phyloP scores from a whole-genome alignment of 2,113 vertebrate genomes.

The Ascaphus truei region DNA sequence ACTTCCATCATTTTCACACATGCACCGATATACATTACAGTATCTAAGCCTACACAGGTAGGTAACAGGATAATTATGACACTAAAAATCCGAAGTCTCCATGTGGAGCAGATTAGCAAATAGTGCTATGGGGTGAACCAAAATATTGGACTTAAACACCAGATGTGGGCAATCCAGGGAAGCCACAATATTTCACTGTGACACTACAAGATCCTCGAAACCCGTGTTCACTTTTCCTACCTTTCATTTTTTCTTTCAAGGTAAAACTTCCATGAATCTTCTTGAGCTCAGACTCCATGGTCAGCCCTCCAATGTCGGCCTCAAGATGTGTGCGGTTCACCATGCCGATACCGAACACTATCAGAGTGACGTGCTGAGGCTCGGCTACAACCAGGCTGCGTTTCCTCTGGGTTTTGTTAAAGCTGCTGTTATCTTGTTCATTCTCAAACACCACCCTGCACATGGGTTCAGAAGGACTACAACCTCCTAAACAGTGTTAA shows the following conservation, averaged over 20 bases:
- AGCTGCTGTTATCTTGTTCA: conserved; percentile 74
- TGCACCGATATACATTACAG: no score
- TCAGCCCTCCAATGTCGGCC: conserved; percentile 93
- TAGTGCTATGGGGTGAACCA: no score
- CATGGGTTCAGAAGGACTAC: conserved; percentile 76
- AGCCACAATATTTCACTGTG: no score
- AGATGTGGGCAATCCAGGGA: no score
- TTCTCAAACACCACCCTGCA: conserved; percentile 91
- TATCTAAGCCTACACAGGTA: no score
- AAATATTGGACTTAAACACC: no score
- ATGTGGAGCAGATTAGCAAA: no score
- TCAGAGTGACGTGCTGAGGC: conserved; percentile 91
- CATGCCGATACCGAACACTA: conserved; percentile 96
- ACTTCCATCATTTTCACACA: no score
- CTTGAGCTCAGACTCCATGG: conserved; percentile 96
- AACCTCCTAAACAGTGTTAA: conserved; percentile 53
- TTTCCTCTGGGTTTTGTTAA: conserved; percentile 68
- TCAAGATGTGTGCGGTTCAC: conserved; percentile 95
- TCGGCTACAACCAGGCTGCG: conserved; percentile 85
- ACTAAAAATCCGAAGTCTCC: no score
- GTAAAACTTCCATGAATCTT: conserved; percentile 97
- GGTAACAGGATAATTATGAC: no score
- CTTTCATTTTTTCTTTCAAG: conserved; percentile 98
- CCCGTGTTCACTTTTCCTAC: conserved; percentile 59
- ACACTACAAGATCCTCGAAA: no score